phyloP scores from a whole-genome alignment of 2,797 vertebrate genomes.

The Sphaeramia orbicularis region DNA sequence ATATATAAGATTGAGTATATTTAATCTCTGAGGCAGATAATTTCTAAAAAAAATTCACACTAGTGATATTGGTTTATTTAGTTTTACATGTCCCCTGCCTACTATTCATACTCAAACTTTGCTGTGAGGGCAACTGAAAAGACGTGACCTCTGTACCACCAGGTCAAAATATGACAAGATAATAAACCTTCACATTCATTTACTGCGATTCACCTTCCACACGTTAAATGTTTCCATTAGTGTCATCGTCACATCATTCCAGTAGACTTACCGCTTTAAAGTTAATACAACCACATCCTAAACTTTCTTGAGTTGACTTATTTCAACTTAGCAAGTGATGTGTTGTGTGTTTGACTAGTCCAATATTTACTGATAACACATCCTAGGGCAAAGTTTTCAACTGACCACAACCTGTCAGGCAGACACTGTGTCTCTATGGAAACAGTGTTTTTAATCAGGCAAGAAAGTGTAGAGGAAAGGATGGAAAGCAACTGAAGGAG shows the following conservation, averaged over 20 bases:
- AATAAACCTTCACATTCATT: not conserved
- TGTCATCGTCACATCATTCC: not conserved
- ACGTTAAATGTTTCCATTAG: no score
- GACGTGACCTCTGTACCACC: no score
- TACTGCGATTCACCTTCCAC: no score
- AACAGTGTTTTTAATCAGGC: slow-evolving; percentile 50
- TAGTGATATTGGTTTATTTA: no score
- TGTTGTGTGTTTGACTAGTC: slow-evolving; percentile 19
- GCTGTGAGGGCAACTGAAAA: no score
- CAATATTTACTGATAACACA: slow-evolving; percentile 15
- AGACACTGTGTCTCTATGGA: slow-evolving; percentile 59
- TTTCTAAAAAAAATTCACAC: no score
- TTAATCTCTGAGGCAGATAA: no score
- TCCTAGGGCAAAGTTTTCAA: not conserved
- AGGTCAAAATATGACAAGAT: not conserved
- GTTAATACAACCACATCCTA: not conserved
- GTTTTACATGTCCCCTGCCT: no score
- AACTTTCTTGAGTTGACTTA: not conserved
- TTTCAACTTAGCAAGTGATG: slow-evolving; percentile 22
- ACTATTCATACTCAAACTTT: no score
- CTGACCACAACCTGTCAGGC: slow-evolving; percentile 46
- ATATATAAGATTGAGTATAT: no score
- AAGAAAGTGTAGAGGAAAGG: slow-evolving; percentile 22
- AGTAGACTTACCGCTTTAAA: not conserved
- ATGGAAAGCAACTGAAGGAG: slow-evolving; percentile 28